Evolutionary conservation across 2,113 vertebrate genomes (phyloP).

Genomic region (Megaleporinus macrocephalus): DNA sequence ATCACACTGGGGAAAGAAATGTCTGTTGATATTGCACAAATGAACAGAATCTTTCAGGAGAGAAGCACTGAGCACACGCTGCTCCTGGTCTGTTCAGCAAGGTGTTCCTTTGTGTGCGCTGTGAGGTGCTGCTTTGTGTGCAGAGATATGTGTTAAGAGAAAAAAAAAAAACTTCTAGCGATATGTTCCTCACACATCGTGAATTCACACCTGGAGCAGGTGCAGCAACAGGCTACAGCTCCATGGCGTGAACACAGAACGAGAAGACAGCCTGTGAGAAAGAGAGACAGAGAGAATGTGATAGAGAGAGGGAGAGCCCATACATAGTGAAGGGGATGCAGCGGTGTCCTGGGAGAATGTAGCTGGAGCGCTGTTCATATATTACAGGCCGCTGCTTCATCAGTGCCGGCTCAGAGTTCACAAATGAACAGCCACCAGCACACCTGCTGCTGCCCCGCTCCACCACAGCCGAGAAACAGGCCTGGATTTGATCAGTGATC

Average conservation of each 20-base stretch:
- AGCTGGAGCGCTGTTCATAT: neutral
- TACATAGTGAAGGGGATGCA: neutral
- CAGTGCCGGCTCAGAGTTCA: neutral
- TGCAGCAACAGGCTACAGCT: neutral
- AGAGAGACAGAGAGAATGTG: too few relatives aligned
- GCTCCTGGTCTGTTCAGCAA: neutral
- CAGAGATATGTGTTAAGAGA: neutral
- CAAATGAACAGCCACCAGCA: neutral
- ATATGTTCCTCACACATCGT: neutral
- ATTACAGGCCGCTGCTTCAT: neutral
- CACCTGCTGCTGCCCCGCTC: neutral
- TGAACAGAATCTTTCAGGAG: neutral
- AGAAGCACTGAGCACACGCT: neutral
- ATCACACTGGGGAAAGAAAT: neutral
- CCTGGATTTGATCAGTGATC: too few relatives aligned
- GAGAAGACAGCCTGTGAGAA: too few relatives aligned
- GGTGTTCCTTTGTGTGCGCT: neutral
- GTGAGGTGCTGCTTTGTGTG: neutral
- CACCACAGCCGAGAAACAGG: too few relatives aligned
- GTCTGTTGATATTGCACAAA: neutral
- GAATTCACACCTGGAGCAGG: constrained; percentile 31
- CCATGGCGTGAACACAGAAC: neutral
- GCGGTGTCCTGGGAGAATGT: neutral
- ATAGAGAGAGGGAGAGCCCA: neutral
- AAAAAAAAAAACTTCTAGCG: neutral